Evolutionary conservation across 1,140 invertebrate species (phyloP), one percentile per base, ranked within the genome.

Genomic region (Hylaeus anthracinus): DNA sequence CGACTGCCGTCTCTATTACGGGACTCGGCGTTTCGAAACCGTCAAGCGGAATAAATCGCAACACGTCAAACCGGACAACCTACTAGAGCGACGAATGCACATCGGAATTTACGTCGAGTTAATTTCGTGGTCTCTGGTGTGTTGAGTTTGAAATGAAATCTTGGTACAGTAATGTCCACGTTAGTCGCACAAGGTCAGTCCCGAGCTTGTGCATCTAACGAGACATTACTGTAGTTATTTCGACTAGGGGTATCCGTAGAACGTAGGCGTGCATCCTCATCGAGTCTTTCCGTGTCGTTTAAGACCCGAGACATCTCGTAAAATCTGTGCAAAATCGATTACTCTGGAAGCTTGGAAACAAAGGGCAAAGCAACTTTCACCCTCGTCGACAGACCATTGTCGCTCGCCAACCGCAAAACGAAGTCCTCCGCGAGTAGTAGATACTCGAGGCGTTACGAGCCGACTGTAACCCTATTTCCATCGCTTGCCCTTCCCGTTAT

Each of bases 51-150:
- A 58, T 53, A 66, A 58, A 79, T 72, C 70, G 51, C 67, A 60
- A 58, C 51, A 79, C 77, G 73, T 73, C 70, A 73, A 79, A 78
- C 58, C 67, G 26, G 3, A 53, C 15, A 10, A 79, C 48, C 72
- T 12, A 48, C 45, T 2, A 41, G 1, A 14, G 5, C 51, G 69
- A 8, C 2, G 41, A 41, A 56, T 79, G 51, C 48, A 9, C 73
- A 79, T 79, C 60, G 70, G 56, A 64, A 64, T 48, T 15, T 5
- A 48, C 26, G 60, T 26, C 26, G 26, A 26, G 26, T 79, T 79
- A 72, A 79, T 79, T 79, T 72, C 64, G 45, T n/a, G 64, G 5
- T 5, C 51, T 48, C 45, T 5, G 8, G 8, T 48, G 2, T 48
- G 4, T 2, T 8, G 45, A 3, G 45, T 48, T 48, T 48, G 8